Conservation (phyloP, 2,797 vertebrate species). For the Odontamblyopus lacepedii region DNA sequence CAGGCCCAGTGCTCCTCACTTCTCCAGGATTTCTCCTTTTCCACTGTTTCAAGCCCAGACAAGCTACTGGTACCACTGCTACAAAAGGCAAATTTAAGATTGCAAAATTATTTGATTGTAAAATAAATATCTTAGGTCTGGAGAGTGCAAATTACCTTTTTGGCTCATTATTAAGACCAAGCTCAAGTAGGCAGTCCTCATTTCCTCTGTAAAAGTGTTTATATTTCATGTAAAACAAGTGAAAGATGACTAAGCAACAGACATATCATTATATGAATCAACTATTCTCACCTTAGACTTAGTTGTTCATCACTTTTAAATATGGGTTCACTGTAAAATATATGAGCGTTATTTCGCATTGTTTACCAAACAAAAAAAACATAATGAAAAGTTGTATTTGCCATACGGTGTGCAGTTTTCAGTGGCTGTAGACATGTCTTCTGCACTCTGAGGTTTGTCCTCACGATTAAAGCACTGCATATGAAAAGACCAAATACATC, state of each 20-base stretch:
- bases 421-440: slow-evolving; percentile 4
- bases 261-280: not conserved
- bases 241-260: not conserved
- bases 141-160: slow-evolving; percentile 17
- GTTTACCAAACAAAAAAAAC: not conserved
- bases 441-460: slow-evolving; percentile 6
- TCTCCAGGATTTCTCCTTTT: not conserved
- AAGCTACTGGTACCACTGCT: not conserved
- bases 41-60: not conserved
- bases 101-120: not conserved
- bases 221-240: not conserved
- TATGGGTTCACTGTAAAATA: not conserved
- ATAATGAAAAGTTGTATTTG: not conserved
- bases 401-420: slow-evolving; percentile 8
- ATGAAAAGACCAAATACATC: too few species aligned
- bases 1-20: slow-evolving; percentile 29
- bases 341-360: not conserved
- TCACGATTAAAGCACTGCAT: slow-evolving; percentile 20
- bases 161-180: slow-evolving; percentile 10
- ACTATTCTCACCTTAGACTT: slow-evolving; percentile 13
- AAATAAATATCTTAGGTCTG: not conserved
- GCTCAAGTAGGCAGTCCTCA: slow-evolving; percentile 9
- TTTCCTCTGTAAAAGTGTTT: not conserved
- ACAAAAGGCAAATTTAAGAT: not conserved
- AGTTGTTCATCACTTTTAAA: not conserved